A percentile compares a stretch with the other conserved stretches of the same genome.
Conservation (phyloP, 2,888 invertebrate genomes). For the Macrophya annulata region DNA sequence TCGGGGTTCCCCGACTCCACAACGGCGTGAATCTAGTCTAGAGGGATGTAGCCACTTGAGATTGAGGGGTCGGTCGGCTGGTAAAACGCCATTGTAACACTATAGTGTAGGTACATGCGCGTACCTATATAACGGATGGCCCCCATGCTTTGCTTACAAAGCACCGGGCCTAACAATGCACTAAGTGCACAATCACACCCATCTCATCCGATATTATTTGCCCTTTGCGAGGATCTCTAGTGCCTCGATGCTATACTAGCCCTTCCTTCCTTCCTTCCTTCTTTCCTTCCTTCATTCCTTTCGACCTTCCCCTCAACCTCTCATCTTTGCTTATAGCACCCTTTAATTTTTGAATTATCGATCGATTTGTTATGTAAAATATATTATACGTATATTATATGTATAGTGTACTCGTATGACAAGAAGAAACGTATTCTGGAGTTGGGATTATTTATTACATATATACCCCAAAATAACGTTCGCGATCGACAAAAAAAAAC, state of each 20-base stretch:
- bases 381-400: background rate
- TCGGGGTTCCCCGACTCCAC: background rate
- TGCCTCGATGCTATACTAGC: slow-evolving; percentile 17
- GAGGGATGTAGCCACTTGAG: slow-evolving; percentile 79
- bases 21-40: slow-evolving; percentile 66
- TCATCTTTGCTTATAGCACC: slow-evolving; percentile 1
- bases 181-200: slow-evolving; percentile 80
- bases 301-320: background rate
- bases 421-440: too few species aligned
- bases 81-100: slow-evolving; percentile 74
- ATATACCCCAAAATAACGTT: too few species aligned
- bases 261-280: slow-evolving; percentile 28
- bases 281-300: slow-evolving; percentile 10
- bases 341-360: slow-evolving; percentile 35
- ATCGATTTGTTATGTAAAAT: slow-evolving; percentile 12
- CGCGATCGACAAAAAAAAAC: too few species aligned
- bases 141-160: slow-evolving; percentile 78
- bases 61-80: slow-evolving; percentile 66
- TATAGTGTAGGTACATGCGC: slow-evolving; percentile 62
- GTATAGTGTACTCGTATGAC: too few species aligned
- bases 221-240: slow-evolving; percentile 72
- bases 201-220: slow-evolving; percentile 80
- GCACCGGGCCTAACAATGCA: slow-evolving; percentile 76
- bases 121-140: slow-evolving; percentile 62
- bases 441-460: too few species aligned